Base-by-base conservation (phyloP, 2,113 vertebrate species). In the Pterocles orientalis region DNA sequence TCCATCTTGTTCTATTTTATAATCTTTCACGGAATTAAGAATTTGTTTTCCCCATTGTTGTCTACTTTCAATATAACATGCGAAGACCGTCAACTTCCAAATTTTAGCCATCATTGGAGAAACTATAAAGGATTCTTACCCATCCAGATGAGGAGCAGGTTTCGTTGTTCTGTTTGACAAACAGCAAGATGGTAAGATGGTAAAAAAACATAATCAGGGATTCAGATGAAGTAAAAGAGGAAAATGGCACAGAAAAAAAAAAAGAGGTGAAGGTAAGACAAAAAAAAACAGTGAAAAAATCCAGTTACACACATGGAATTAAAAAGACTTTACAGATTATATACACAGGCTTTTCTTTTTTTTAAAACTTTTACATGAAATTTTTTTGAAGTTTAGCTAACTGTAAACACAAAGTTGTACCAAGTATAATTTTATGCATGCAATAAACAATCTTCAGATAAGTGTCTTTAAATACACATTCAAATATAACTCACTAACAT, bases 141-240 rank as follows among this genome's bases (percentile, higher is more conserved):
- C 99, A 93, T 99, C 99, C 3, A 99, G 98, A 96, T 99, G 99
- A 83, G 99, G 99, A 54, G 99, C 99, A 86, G 97, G 99, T 97
- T 99, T 99, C 50, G 99, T 99, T 79, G 99, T 99, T 97, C 99
- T 99, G 98, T 97, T 98, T 86, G 88, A 96, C 93, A 95, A 95
- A 97, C 96, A 97, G 92, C 98, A 98, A 97, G 95, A 98, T 97
- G 94, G 91, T 84, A 96, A 91, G 96, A 95, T 64, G 88, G 91
- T 94, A 78, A 87, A 84, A 80, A 73, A 92, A 75, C n/a, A 94
- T 83, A 94, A 92, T 90, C 97, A 95, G 85, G 80, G 72, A 82
- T 97, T 97, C 96, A 85, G 95, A 64, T 97, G 95, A 96, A 96
- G 84, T 89, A 80, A 92, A 87, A 95, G 71, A 97, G 82, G 92